Evolutionary conservation across 2,113 vertebrate species (phyloP).

Genomic region (cat (Felis catus)): F.catus_Fca126_mat1.0 CM031416.1:133567001-133567500

Average conservation of each 20-base stretch:
- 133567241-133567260: constrained; percentile 98
- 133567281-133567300: constrained; percentile 98
- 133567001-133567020: not conserved
- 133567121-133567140: not conserved
- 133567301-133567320: constrained; percentile 96
- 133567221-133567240: constrained; percentile 98
- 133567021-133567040: too few species aligned
- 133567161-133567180: fast-evolving
- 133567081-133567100: fast-evolving
- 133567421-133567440: not conserved
- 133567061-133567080: fast-evolving
- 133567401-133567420: too few species aligned
- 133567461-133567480: fast-evolving
- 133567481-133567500: not conserved
- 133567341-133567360: constrained; percentile 98
- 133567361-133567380: constrained; percentile 97
- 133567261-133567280: constrained; percentile 98
- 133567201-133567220: constrained; percentile 81
- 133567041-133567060: not conserved
- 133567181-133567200: not conserved
- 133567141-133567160: fast-evolving
- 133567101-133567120: fast-evolving
- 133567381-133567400: constrained; percentile 93
- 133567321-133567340: constrained; percentile 97
- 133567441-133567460: too few species aligned